phyloP scores from a whole-genome alignment of 2,113 vertebrate species.

The Ctenodactylus gundi region DNA sequence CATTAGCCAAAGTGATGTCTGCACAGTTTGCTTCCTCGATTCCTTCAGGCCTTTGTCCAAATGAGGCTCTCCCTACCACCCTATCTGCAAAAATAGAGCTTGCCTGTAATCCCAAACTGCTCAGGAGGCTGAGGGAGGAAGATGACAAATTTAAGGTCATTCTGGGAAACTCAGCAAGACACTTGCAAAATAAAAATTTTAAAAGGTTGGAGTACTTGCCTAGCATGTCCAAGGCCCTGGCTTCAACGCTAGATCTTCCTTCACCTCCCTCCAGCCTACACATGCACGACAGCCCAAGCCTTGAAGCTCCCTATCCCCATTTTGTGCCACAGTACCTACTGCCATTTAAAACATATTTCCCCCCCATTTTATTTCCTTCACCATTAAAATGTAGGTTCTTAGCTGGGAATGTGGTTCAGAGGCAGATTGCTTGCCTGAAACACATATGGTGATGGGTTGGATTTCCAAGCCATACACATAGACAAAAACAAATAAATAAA shows the following conservation, averaged over 20 bases:
- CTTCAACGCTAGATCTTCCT: not conserved
- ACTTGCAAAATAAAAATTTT: not conserved
- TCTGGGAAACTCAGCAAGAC: not conserved
- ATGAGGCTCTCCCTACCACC: not conserved
- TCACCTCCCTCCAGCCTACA: not conserved
- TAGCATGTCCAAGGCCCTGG: not conserved
- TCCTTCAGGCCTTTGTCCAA: not conserved
- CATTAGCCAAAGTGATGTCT: not conserved
- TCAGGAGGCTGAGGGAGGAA: not conserved
- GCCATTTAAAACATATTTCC: not conserved
- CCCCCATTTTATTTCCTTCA: not conserved
- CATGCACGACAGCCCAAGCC: not conserved
- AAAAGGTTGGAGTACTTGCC: not conserved
- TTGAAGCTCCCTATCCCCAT: fast-evolving
- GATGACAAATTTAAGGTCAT: not conserved
- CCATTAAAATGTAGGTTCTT: not conserved
- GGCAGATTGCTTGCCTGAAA: not conserved
- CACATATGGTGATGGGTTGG: not conserved
- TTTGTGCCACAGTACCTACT: not conserved
- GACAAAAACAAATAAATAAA: not conserved
- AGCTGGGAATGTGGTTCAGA: not conserved
- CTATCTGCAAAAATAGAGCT: not conserved
- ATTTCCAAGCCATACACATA: not conserved
- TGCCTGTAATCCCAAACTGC: not conserved
- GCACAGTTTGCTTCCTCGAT: not conserved